phyloP scores from a whole-genome alignment of 2,797 vertebrate genomes.

The Novumbra hubbsi region DNA sequence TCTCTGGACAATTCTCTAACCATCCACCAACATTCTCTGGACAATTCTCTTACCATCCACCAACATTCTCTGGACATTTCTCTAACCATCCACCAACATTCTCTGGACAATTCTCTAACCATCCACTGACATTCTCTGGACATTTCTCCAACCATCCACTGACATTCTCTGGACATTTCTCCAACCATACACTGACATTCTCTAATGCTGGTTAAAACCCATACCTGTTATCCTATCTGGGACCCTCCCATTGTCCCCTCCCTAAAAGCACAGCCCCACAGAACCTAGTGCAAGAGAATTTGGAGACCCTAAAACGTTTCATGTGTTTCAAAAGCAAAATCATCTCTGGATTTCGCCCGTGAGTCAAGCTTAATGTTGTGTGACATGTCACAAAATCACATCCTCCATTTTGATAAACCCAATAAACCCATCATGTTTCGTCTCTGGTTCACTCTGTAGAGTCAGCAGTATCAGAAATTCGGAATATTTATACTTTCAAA shows the following conservation, averaged over 20 bases:
- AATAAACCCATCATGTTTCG: background rate
- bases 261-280: conserved; percentile 27
- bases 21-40: too few relatives aligned
- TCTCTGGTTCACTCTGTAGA: background rate
- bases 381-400: conserved; percentile 40
- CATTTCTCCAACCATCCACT: too few relatives aligned
- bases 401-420: background rate
- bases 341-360: conserved; percentile 30
- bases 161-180: too few relatives aligned
- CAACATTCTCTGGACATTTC: background rate
- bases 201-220: conserved; percentile 41
- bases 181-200: background rate
- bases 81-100: background rate
- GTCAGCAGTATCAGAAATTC: too few relatives aligned
- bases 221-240: conserved; percentile 28
- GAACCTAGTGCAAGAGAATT: conserved; percentile 40
- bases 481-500: background rate
- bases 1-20: too few relatives aligned
- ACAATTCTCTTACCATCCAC: too few relatives aligned
- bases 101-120: too few relatives aligned
- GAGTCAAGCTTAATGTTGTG: conserved; percentile 35
- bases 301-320: conserved; percentile 26
- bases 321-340: conserved; percentile 28
- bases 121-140: too few relatives aligned
- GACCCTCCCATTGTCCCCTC: conserved; percentile 33